Base-by-base conservation (phyloP, 2,888 invertebrate genomes). In the Artemia sinica region DNA sequence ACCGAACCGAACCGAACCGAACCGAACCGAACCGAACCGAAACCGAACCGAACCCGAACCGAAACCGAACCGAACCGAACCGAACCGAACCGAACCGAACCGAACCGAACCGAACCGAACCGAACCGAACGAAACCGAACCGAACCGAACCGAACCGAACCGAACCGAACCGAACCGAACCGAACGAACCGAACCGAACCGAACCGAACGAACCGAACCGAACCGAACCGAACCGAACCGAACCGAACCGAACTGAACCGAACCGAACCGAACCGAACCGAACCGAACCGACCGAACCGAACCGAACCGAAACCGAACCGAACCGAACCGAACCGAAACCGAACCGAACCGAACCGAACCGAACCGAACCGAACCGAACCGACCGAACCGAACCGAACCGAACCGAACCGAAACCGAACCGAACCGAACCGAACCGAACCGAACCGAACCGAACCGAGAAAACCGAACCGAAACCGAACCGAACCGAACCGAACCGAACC, bases 181-280 rank as follows among this genome's bases (percentile, higher is more conserved):
- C n/a, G n/a, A n/a, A n/a, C n/a, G n/a, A n/a, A n/a, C n/a, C n/a
- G n/a, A n/a, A n/a, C n/a, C n/a, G n/a, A n/a, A n/a, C n/a, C n/a
- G n/a, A n/a, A n/a, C n/a, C n/a, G n/a, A n/a, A n/a, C n/a, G n/a
- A n/a, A n/a, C n/a, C n/a, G n/a, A n/a, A n/a, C n/a, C n/a, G n/a
- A n/a, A n/a, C n/a, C n/a, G 50, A 70, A 48, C 70, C 70, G 65
- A 70, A 70, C 69, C 65, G 65, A 70, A 66, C 69, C 66, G 67
- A 70, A 66, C 70, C 70, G 70, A 70, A 58, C 70, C 69, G 70
- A 70, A 70, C 70, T 65, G 65, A 69, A 70, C 70, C 69, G 50
- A 69, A 51, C 69, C 68, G 52, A 70, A 14, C 70, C 50, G 49
- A 70, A 70, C 69, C 69, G 50, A 70, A 48, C 70, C 70, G 65